phyloP scores from a whole-genome alignment of 2,797 vertebrate genomes.

The Steatocranus sp. region DNA sequence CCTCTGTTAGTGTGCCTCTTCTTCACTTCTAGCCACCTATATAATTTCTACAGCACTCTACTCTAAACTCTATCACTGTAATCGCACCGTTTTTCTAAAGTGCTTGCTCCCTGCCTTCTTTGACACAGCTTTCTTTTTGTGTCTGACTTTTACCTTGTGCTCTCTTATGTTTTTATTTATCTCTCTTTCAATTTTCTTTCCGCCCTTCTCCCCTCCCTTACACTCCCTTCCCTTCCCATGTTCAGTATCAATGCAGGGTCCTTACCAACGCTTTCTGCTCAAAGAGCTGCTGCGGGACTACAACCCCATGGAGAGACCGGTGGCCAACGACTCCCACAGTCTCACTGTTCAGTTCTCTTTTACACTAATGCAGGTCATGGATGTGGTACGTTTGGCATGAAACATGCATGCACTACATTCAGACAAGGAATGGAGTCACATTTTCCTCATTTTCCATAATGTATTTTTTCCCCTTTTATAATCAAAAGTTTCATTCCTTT shows the following conservation, averaged over 20 bases:
- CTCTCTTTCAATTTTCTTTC: background rate
- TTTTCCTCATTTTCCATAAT: background rate
- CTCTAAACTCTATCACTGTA: background rate
- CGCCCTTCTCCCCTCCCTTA: background rate
- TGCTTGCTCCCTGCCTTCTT: background rate
- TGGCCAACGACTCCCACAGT: conserved; percentile 90
- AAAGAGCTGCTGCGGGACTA: conserved; percentile 93
- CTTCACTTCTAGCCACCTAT: background rate
- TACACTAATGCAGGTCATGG: conserved; percentile 94
- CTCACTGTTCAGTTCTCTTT: conserved; percentile 91
- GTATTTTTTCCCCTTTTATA: background rate
- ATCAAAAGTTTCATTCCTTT: background rate
- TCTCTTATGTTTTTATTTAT: background rate
- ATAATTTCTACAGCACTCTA: background rate
- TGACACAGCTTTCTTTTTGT: background rate
- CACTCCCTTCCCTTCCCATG: background rate
- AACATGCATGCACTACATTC: background rate
- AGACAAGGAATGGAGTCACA: background rate
- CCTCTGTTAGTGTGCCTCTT: background rate
- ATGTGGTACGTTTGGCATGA: conserved; percentile 80
- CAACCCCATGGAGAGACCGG: conserved; percentile 93
- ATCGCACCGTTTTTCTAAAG: background rate
- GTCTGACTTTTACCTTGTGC: background rate
- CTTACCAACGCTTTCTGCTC: conserved; percentile 92
- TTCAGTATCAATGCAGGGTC: conserved; percentile 90